Percentiles rank a stretch among this genome's conserved stretches.
These are phyloP conservation scores for Oncorhynchus gorbuscha DNA, from an alignment of 2,113 vertebrate genomes.

Conservation along the genomic window DNA sequence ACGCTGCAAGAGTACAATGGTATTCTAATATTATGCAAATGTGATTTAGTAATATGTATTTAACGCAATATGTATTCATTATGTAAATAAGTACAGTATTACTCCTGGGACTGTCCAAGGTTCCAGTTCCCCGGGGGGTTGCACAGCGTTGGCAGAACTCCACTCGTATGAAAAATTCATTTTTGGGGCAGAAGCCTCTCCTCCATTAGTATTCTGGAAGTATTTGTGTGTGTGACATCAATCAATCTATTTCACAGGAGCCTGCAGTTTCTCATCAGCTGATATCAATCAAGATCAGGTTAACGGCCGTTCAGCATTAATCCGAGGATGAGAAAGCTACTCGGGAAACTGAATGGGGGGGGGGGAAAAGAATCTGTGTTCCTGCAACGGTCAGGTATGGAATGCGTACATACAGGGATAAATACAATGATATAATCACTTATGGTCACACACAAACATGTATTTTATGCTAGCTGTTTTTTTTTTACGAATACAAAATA, in stretches of 20 bases:
- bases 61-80: slow-evolving; percentile 13
- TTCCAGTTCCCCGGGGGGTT: too few species aligned
- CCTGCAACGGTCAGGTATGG: too few species aligned
- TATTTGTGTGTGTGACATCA: slow-evolving; percentile 37
- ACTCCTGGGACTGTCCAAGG: neutral
- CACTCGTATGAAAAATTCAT: slow-evolving; percentile 10
- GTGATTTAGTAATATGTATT: slow-evolving; percentile 1
- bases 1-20: neutral
- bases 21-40: slow-evolving; percentile 5
- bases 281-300: slow-evolving; percentile 49
- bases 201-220: slow-evolving; percentile 45
- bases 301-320: slow-evolving; percentile 32
- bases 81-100: neutral
- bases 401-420: neutral
- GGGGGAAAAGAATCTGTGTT: too few species aligned
- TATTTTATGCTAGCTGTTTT: neutral
- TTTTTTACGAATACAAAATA: neutral
- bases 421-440: neutral
- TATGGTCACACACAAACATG: neutral
- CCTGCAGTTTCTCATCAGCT: slow-evolving; percentile 31
- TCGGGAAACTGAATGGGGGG: neutral
- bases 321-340: slow-evolving; percentile 8
- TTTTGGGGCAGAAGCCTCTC: slow-evolving; percentile 23
- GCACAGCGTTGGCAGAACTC: neutral
- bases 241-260: slow-evolving; percentile 36